Conservation (phyloP, 2,888 invertebrate genomes). For the Caradrina kadenii region DNA sequence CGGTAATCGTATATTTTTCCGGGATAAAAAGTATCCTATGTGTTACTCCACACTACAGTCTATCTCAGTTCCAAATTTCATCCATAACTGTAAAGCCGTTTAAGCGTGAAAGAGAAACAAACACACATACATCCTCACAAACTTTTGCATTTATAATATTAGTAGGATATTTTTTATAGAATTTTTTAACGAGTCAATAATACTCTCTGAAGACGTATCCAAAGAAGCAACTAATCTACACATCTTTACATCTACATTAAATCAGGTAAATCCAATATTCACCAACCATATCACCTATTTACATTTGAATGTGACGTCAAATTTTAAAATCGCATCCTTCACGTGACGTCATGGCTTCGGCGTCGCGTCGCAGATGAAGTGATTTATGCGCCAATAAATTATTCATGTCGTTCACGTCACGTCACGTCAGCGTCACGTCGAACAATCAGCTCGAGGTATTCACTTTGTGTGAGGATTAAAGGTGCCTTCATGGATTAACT, state of each 20-base stretch:
- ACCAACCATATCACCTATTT: constrained; percentile 12
- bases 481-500: constrained; percentile 26
- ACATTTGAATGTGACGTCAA: constrained; percentile 28
- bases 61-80: too few relatives aligned
- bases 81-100: too few relatives aligned
- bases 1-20: too few relatives aligned
- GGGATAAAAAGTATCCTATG: too few relatives aligned
- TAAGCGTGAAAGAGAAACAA: too few relatives aligned
- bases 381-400: constrained; percentile 62
- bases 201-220: background rate
- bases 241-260: background rate
- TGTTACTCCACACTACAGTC: too few relatives aligned
- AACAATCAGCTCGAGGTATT: constrained; percentile 58
- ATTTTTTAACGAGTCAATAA: too few relatives aligned
- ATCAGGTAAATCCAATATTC: constrained; percentile 20
- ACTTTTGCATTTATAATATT: too few relatives aligned
- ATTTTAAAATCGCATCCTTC: constrained; percentile 55
- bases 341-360: constrained; percentile 22
- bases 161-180: too few relatives aligned
- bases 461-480: constrained; percentile 50
- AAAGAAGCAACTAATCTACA: constrained; percentile 4
- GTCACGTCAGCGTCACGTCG: constrained; percentile 38
- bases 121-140: too few relatives aligned
- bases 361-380: constrained; percentile 58
- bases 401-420: constrained; percentile 59